Percentiles rank a stretch among this genome's conserved stretches.
phyloP scores from a whole-genome alignment of 2,888 invertebrate genomes.

The Lithophane socia region DNA sequence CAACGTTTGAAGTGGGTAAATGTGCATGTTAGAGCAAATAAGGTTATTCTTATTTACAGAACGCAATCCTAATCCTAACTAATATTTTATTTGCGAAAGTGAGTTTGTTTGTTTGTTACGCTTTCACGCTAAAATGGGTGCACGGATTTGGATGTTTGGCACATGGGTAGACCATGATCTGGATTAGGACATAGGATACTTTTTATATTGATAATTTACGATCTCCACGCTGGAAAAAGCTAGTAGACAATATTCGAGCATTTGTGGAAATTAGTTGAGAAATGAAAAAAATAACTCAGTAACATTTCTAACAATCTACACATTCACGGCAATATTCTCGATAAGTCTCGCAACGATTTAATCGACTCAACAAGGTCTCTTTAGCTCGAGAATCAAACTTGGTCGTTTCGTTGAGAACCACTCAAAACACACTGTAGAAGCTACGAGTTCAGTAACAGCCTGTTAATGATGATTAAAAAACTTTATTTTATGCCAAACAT shows the following conservation, averaged over 20 bases:
- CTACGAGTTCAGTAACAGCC: conserved; percentile 35
- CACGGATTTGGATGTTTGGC: too few relatives aligned
- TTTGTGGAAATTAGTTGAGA: not conserved
- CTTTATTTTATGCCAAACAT: conserved; percentile 60
- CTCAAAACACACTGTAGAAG: conserved; percentile 12
- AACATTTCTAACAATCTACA: not conserved
- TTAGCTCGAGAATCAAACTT: conserved; percentile 28
- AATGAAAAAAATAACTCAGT: not conserved
- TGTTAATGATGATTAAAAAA: conserved; percentile 70
- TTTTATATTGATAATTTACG: too few relatives aligned
- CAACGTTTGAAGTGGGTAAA: conserved; percentile 11
- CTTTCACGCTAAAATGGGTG: too few relatives aligned
- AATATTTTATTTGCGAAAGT: too few relatives aligned
- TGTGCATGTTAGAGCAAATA: conserved; percentile 16
- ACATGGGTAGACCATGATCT: too few relatives aligned
- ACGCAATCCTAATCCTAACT: not conserved
- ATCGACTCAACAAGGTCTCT: conserved; percentile 19
- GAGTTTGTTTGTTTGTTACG: too few relatives aligned
- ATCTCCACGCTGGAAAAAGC: too few relatives aligned
- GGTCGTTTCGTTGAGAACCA: conserved; percentile 16
- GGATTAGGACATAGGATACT: too few relatives aligned
- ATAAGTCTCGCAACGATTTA: conserved; percentile 1
- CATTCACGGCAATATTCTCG: not conserved
- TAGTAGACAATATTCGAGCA: not conserved
- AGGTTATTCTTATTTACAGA: conserved; percentile 7